Evolutionary conservation across 37 sponge, comb jelly and placozoan genomes (phyloP).

Genomic region (Aphrocallistes beatrix): DNA sequence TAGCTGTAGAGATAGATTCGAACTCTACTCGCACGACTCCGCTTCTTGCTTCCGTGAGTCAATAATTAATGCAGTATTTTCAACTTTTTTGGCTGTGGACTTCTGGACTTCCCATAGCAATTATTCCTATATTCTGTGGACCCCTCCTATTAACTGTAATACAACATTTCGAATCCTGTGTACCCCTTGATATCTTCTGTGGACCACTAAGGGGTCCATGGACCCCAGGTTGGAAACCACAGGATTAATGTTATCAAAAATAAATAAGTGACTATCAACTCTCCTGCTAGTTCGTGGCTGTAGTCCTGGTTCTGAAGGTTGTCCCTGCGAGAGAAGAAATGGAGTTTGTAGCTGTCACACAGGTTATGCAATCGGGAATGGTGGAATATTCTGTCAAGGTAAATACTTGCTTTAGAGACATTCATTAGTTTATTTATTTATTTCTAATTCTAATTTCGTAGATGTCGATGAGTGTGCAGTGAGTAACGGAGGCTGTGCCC

Average conservation of each 20-base stretch:
- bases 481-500: neutral
- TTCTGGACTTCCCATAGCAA: too few species aligned
- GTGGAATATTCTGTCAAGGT: conserved; percentile 4
- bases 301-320: neutral
- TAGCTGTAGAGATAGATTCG: conserved; percentile 24
- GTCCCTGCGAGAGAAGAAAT: neutral
- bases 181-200: too few species aligned
- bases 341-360: neutral
- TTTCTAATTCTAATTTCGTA: neutral
- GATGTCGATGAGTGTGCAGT: neutral
- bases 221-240: too few species aligned
- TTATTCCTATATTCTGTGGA: too few species aligned
- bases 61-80: too few species aligned
- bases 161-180: too few species aligned
- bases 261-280: too few species aligned
- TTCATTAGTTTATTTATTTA: neutral
- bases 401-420: neutral
- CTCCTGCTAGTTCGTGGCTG: too few species aligned
- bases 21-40: neutral
- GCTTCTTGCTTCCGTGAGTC: neutral
- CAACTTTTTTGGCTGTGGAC: too few species aligned
- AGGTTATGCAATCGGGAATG: neutral
- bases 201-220: too few species aligned
- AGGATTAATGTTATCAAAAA: too few species aligned
- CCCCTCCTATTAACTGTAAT: too few species aligned